phyloP scores from a whole-genome alignment of 2,113 vertebrate species.

The Accipiter virgatus region DNA sequence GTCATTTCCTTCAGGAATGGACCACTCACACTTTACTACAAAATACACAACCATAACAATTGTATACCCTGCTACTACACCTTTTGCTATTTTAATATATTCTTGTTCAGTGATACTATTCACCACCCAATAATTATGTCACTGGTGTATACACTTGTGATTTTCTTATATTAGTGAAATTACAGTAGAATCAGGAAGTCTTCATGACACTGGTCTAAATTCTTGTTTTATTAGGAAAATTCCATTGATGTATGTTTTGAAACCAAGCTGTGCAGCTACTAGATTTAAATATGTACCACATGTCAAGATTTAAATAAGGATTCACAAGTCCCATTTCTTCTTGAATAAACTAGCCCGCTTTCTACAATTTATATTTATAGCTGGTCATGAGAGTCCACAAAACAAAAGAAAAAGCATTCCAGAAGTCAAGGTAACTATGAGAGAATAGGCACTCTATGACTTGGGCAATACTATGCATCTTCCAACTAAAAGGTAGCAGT shows the following conservation, averaged over 20 bases:
- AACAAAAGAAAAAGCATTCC: background rate
- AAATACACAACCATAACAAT: background rate
- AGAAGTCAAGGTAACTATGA: background rate
- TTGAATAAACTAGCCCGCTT: background rate
- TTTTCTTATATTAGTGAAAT: background rate
- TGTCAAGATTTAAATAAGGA: background rate
- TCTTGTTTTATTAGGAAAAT: background rate
- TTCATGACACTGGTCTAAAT: background rate
- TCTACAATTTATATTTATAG: background rate
- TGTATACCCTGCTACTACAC: background rate
- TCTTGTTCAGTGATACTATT: background rate
- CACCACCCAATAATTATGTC: background rate
- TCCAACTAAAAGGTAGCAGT: background rate
- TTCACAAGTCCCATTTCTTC: background rate
- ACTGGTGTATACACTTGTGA: background rate
- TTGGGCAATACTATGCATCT: background rate
- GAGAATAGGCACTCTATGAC: background rate
- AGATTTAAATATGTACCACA: constrained; percentile 5
- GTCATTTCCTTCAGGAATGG: background rate
- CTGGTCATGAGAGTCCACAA: background rate
- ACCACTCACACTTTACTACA: background rate
- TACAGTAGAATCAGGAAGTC: background rate
- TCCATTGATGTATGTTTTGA: background rate
- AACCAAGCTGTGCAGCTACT: background rate
- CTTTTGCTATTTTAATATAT: background rate